These are phyloP conservation scores for Cephalopachus bancanus DNA, from an alignment of 2,797 vertebrate genomes.

Conservation along the genomic window DNA sequence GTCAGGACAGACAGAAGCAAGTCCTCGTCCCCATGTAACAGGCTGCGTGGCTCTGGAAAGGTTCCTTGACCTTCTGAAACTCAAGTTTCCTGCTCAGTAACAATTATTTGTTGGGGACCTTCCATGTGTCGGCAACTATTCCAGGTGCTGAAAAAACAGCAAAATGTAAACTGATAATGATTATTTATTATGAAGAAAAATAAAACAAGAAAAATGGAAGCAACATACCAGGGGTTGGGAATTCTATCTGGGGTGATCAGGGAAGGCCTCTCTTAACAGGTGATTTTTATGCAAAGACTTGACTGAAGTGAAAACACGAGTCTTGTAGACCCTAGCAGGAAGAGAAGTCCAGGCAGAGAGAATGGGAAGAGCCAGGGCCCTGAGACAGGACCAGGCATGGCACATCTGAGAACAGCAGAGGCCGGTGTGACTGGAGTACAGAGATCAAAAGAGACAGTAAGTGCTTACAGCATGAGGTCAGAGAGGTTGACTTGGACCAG, in stretches of 20 bases:
- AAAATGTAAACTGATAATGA: background rate
- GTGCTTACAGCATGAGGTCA: background rate
- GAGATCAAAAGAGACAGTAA: background rate
- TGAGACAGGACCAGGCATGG: fast-evolving
- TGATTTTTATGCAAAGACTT: background rate
- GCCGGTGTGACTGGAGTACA: background rate
- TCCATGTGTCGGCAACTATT: background rate
- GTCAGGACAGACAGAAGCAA: background rate
- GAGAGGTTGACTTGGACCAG: background rate
- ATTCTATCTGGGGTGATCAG: background rate
- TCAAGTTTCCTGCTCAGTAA: background rate
- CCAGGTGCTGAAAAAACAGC: background rate
- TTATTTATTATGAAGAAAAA: background rate
- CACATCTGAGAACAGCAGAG: background rate
- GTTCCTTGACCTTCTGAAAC: background rate
- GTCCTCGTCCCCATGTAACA: background rate
- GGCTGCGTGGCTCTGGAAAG: background rate
- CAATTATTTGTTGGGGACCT: background rate
- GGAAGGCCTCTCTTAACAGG: background rate
- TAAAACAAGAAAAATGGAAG: background rate
- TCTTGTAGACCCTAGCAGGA: background rate
- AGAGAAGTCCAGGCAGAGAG: background rate
- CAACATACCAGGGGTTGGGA: background rate
- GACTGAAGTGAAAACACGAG: background rate
- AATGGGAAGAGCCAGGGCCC: background rate